Conservation (phyloP, 2,797 vertebrate genomes). For the Vipera latastei region DNA sequence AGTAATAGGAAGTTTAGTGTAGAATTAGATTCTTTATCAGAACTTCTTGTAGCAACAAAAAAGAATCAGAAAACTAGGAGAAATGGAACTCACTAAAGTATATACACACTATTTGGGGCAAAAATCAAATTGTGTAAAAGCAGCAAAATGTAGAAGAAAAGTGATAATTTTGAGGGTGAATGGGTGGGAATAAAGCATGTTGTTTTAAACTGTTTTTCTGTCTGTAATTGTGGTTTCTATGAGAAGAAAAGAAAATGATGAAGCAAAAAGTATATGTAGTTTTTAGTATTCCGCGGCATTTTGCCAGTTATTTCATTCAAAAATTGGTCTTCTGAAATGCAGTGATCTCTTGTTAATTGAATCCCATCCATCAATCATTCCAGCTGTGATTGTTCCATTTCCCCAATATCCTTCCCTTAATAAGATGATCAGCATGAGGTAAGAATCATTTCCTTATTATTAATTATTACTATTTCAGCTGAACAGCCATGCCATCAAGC, state of each 20-base stretch:
- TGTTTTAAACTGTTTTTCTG: background rate
- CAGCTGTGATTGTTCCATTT: slow-evolving; percentile 71
- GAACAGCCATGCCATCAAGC: slow-evolving; percentile 57
- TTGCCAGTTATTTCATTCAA: slow-evolving; percentile 18
- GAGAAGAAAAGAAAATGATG: background rate
- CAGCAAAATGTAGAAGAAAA: background rate
- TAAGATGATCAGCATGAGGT: slow-evolving; percentile 67
- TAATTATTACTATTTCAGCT: slow-evolving; percentile 68
- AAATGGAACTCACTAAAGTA: background rate
- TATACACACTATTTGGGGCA: background rate
- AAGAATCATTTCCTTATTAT: slow-evolving; percentile 70
- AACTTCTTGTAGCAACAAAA: background rate
- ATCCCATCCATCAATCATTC: slow-evolving; percentile 67
- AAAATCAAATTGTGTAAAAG: background rate
- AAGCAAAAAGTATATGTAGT: background rate
- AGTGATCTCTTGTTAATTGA: slow-evolving; percentile 64
- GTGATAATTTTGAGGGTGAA: background rate
- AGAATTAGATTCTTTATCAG: background rate
- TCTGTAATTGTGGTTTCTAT: background rate
- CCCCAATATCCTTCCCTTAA: slow-evolving; percentile 68
- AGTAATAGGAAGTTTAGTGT: background rate
- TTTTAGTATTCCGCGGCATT: background rate
- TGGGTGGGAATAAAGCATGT: background rate
- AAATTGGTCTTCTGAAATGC: slow-evolving; percentile 62
- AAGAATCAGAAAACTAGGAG: background rate